phyloP scores from a whole-genome alignment of 2,113 vertebrate genomes.

The Lepus americanus region DNA sequence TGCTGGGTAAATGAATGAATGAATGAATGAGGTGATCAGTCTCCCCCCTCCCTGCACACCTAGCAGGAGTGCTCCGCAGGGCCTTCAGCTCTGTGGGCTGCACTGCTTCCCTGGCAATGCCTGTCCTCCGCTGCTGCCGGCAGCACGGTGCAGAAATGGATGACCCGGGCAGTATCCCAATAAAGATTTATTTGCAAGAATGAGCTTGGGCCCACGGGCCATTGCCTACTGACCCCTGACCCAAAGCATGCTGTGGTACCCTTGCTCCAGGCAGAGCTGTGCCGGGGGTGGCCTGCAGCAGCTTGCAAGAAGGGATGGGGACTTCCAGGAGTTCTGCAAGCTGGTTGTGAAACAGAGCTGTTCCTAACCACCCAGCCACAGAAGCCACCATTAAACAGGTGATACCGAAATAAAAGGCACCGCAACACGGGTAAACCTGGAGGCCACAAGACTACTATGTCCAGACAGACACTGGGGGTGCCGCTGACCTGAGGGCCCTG shows the following conservation, averaged over 20 bases:
- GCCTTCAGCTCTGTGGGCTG: neutral
- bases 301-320: neutral
- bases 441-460: neutral
- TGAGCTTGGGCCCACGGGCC: neutral
- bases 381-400: conserved; percentile 25
- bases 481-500: neutral
- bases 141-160: neutral
- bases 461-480: neutral
- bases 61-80: neutral
- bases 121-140: neutral
- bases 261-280: neutral
- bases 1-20: neutral
- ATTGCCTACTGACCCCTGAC: neutral
- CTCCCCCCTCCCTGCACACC: neutral
- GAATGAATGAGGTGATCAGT: neutral
- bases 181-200: conserved; percentile 36
- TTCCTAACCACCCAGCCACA: conserved; percentile 1
- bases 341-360: neutral
- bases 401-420: conserved; percentile 18
- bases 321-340: conserved; percentile 12
- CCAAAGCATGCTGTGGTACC: neutral
- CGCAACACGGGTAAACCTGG: neutral
- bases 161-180: neutral
- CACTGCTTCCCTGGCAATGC: neutral
- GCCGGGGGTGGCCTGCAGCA: neutral